A percentile compares a stretch with the other conserved stretches of the same genome.
Conservation (phyloP, 1,140 invertebrate genomes). For the Luehdorfia chinensis region DNA sequence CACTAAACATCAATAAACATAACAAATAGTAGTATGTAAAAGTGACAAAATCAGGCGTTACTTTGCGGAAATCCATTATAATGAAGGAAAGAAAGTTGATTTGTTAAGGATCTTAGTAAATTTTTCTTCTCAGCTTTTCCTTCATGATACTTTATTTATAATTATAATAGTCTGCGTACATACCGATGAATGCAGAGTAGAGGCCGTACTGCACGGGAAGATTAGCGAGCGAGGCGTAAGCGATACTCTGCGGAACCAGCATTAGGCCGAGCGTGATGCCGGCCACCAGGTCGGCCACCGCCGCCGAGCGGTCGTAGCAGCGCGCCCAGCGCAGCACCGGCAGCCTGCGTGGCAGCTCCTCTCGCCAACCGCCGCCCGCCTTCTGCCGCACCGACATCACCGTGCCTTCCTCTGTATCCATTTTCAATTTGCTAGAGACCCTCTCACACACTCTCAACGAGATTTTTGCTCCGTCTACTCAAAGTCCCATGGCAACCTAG, state of each 20-base stretch:
- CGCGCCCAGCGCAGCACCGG: constrained; percentile 81
- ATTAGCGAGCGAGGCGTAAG: constrained; percentile 87
- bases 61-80: too few species aligned
- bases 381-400: constrained; percentile 16
- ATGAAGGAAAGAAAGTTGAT: too few species aligned
- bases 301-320: constrained; percentile 78
- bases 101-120: too few species aligned
- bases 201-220: constrained; percentile 83
- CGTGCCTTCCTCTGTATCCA: constrained; percentile 32
- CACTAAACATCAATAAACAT: too few species aligned
- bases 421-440: neutral
- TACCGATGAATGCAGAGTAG: constrained; percentile 74
- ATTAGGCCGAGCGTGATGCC: constrained; percentile 89
- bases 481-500: too few species aligned
- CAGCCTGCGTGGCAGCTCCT: constrained; percentile 48
- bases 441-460: too few species aligned
- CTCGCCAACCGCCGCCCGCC: constrained; percentile 23
- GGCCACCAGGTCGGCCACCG: constrained; percentile 83
- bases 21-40: too few species aligned
- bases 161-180: too few species aligned
- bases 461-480: too few species aligned
- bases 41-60: too few species aligned
- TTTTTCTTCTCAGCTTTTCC: too few species aligned
- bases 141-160: too few species aligned
- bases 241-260: constrained; percentile 90